Base-by-base conservation (phyloP, 2,797 vertebrate species). In the Oryzias sinensis region DNA sequence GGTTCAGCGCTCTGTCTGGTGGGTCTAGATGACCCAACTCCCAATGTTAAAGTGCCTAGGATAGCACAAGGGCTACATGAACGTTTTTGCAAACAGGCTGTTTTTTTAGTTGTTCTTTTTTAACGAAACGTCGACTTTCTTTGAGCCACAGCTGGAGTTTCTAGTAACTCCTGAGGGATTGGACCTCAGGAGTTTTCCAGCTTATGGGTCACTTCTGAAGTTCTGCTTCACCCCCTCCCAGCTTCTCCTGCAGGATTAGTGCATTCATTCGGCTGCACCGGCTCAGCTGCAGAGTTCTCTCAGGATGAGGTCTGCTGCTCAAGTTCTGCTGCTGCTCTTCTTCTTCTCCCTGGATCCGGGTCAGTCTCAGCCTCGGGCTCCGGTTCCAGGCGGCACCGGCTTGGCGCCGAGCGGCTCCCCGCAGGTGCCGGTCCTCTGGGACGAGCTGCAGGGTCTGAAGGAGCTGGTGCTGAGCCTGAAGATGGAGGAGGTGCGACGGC, bases 391-490 rank as follows among this genome's bases (percentile, higher is more conserved):
- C 0, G 11, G 6, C n/a, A 3, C 16, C 37, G 3, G 46, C 22
- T 17, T 9, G 0, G 13, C 13, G 18, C 20, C 18, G 6, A 22
- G 0, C 0, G 5, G 3, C 25, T 29, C 59, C 0, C 24, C 17
- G 0, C 49, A 56, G 2, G 47, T 72, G 3, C n/a, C 56, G 0
- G 20, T 57, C 18, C 59, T 87, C 16, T 77, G 78, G 85, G 84
- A 83, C 2, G 75, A 87, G 68, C 65, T 89, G 67, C 43, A 2
- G 44, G 80, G 84, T 1, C 18, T 87, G 57, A 85, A 61, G 55
- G 68, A 77, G 15, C 55, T 89, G 60, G 79, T 89, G 2, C 68
- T 89, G 20, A 79, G 52, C 43, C 76, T 85, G 46, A 82, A 68
- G 29, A 53, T 56, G 0, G 63, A 51, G 24, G 68, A 70, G 56